Evolutionary conservation across 2,797 vertebrate genomes (phyloP), one percentile per base, ranked within the genome.

Genomic region (Rhinella marina): DNA sequence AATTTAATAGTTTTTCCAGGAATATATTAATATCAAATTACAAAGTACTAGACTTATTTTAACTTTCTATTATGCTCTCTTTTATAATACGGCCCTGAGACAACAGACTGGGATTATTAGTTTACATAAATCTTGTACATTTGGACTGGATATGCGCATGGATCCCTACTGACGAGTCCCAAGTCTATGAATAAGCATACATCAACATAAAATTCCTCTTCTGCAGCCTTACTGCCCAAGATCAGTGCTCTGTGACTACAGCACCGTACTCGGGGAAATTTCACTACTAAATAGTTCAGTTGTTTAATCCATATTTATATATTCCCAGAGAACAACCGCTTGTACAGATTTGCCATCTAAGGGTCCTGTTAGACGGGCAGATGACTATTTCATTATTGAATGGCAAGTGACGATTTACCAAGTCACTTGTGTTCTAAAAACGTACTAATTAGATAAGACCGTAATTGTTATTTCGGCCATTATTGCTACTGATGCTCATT

Each of bases 1-100:
- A 57, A 41, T 80, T 29, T 14, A 80, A 21, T 80, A 61, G 29
- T 11, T 80, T 80, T 8, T 80, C 23, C 29, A 80, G 57, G 57
- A 57, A 80, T 57, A 80, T 61, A 80, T 80, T 29, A 57, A 79
- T 79, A 29, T 59, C 27, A 56, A 79, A 80, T 32, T 61, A 80
- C 8, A 19, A 16, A 57, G 78, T 13, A 54, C 50, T 52, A 77
- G 48, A 52, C 75, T 54, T 52, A 13, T 50, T 77, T 13, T 77
- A 54, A 77, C 75, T 52, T 77, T 77, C 75, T 25, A 52, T 77
- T 25, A 77, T 77, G 27, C 23, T 25, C 48, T 77, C n/a, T 77
- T 25, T 19, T 77, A 70, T 72, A 77, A 25, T 77, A 77, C 23
- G 3, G 75, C 75, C 75, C n/a, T 13, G 5, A 77, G 75, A 77